Percentiles rank a stretch among this genome's conserved stretches.
phyloP scores from a whole-genome alignment of 2,888 invertebrate genomes.

The Morinoia aosen region DNA sequence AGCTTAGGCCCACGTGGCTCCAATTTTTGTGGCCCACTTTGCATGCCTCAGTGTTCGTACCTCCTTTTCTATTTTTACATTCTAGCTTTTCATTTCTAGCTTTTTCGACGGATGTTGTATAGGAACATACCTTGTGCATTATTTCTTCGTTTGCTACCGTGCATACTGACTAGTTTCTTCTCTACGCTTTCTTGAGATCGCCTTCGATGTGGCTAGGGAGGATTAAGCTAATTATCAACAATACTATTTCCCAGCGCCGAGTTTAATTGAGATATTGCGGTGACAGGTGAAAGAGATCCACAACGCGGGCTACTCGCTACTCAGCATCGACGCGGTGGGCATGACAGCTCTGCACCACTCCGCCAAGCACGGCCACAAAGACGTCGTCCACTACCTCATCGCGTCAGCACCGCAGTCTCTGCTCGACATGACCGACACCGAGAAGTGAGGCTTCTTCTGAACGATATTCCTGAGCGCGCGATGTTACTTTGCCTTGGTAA shows the following conservation, averaged over 20 bases:
- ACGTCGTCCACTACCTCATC: conserved; percentile 89
- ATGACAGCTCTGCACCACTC: conserved; percentile 93
- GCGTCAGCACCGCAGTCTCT: conserved; percentile 86
- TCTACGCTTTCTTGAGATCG: no score
- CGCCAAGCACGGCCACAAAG: conserved; percentile 88
- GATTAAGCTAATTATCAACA: no score
- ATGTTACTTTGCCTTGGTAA: neutral
- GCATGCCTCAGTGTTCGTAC: no score
- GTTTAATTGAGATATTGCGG: neutral
- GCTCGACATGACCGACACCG: conserved; percentile 89
- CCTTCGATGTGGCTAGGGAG: no score
- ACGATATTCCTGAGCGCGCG: neutral
- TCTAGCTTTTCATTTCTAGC: no score
- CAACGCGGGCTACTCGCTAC: conserved; percentile 84
- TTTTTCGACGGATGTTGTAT: no score
- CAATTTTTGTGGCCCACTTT: no score
- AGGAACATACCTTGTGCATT: no score
- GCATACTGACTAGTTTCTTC: no score
- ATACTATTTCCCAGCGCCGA: neutral
- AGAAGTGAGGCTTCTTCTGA: conserved; percentile 76
- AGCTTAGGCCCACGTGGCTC: no score
- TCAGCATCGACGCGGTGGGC: conserved; percentile 86
- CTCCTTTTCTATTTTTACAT: no score
- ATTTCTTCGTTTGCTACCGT: no score
- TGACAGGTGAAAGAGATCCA: conserved; percentile 85